Evolutionary conservation across 53 echinoderm and acorn worm species (phyloP).

Genomic region (Actinopyga echinites): DNA sequence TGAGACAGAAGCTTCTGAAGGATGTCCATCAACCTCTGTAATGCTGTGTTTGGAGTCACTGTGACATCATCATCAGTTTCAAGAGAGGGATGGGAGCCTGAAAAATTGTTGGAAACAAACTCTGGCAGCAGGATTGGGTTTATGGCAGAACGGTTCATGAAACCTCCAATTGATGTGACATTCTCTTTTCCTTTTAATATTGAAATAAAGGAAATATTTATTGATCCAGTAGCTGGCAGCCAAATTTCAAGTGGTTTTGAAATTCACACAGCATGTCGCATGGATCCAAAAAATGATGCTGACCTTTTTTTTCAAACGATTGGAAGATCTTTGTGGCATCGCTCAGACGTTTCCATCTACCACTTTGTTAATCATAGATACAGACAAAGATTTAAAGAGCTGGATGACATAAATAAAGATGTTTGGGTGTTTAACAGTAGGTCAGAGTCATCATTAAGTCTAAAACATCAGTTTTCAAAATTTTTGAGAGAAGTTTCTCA

Average conservation of each 20-base stretch:
- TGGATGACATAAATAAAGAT: not conserved
- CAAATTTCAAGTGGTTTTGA: conserved; percentile 82
- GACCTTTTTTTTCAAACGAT: not conserved
- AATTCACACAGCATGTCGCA: conserved; percentile 65
- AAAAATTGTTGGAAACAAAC: conserved; percentile 57
- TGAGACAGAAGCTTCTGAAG: not conserved
- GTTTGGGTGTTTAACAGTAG: not conserved
- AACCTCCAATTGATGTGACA: conserved; percentile 78
- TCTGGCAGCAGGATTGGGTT: conserved; percentile 50
- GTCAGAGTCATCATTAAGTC: not conserved
- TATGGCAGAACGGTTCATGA: conserved; percentile 86
- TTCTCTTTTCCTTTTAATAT: conserved; percentile 81
- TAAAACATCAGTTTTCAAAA: conserved; percentile 38
- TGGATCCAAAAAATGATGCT: not conserved
- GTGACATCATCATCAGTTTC: conserved; percentile 70
- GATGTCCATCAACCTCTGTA: conserved; percentile 87
- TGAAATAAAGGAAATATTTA: conserved; percentile 67
- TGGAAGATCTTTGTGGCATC: conserved; percentile 24
- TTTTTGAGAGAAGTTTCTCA: conserved; percentile 66
- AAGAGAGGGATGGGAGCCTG: conserved; percentile 78
- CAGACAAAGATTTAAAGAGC: conserved; percentile 32
- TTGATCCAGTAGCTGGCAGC: conserved; percentile 76
- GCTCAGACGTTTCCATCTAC: not conserved
- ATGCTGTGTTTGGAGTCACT: conserved; percentile 54
- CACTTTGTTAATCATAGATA: conserved; percentile 75